Conservation (phyloP, 2,797 vertebrate species). For the Coregonus ussuriensis region DNA sequence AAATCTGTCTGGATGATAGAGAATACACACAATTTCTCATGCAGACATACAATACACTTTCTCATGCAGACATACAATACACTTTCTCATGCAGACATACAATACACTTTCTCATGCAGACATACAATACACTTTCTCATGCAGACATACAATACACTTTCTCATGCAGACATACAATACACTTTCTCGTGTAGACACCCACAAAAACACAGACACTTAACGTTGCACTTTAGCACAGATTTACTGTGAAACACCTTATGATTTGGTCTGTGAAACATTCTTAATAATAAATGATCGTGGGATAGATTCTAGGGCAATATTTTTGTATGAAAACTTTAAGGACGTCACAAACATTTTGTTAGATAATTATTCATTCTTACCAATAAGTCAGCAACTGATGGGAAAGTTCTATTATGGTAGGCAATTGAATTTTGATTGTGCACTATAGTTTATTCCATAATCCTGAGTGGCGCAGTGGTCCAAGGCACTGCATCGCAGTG, state of each 20-base stretch:
- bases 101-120: not conserved
- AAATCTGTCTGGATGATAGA: constrained; percentile 63
- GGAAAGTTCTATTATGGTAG: not conserved
- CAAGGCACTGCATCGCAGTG: no score
- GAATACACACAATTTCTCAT: constrained; percentile 4
- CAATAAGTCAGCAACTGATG: not conserved
- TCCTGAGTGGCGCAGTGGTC: no score
- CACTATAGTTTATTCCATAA: not conserved
- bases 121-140: no score
- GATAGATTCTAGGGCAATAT: no score
- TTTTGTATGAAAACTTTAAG: not conserved
- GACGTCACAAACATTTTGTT: not conserved
- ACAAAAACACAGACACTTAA: not conserved
- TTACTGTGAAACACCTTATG: not conserved
- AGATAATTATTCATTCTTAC: not conserved
- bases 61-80: no score
- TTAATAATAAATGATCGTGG: not conserved
- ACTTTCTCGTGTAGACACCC: not conserved
- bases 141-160: not conserved
- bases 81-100: no score
- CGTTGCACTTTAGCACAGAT: not conserved
- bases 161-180: not conserved
- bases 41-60: no score
- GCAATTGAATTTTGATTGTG: no score
- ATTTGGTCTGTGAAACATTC: not conserved